Percentiles rank a stretch among this genome's conserved stretches.
Evolutionary conservation across 2,888 invertebrate genomes (phyloP).

Genomic region (Meandrusa payeni): DNA sequence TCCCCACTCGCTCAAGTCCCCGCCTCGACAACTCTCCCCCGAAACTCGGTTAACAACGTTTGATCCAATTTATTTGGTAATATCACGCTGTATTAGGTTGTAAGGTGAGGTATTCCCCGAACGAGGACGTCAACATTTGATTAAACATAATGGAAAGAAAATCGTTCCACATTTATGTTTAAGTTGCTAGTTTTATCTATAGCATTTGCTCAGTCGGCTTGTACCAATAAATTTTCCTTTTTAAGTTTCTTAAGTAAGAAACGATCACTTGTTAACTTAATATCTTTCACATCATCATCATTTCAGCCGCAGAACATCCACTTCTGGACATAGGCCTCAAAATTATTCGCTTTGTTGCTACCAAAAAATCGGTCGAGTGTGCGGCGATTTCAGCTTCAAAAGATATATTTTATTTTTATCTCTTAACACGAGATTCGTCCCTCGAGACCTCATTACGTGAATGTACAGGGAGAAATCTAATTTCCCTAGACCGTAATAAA

Average conservation of each 20-base stretch:
- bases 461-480: constrained; percentile 46
- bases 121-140: constrained; percentile 6
- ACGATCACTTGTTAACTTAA: no score
- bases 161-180: no score
- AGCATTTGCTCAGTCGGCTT: no score
- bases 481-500: constrained; percentile 55
- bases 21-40: constrained; percentile 9
- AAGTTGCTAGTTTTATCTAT: no score
- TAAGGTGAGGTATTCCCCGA: constrained; percentile 10
- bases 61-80: constrained; percentile 15
- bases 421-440: constrained; percentile 5
- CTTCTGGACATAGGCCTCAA: no score
- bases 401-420: constrained; percentile 5
- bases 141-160: constrained; percentile 4
- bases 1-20: not conserved
- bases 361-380: no score
- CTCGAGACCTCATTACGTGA: constrained; percentile 37
- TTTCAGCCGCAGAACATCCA: no score
- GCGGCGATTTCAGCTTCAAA: not conserved
- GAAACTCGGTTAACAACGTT: constrained; percentile 14
- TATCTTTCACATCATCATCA: no score
- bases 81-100: constrained; percentile 14
- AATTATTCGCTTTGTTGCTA: no score
- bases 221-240: not conserved
- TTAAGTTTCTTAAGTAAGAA: not conserved